Evolutionary conservation across 2,113 vertebrate genomes (phyloP).

Genomic region (Falcunculus frontatus): DNA sequence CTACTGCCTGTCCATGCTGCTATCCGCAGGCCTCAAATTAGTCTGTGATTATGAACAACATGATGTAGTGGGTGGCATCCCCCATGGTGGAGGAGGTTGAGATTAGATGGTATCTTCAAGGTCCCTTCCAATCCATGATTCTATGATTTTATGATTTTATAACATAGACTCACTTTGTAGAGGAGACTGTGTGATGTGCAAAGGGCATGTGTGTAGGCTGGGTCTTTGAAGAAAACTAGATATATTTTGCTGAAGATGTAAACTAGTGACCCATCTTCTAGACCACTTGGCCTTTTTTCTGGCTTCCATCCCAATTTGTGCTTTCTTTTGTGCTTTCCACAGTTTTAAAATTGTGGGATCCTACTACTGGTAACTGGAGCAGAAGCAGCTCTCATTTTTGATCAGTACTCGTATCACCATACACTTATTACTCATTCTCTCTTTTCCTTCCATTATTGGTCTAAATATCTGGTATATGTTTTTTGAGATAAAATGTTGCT

Average conservation of each 20-base stretch:
- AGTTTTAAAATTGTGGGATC: neutral
- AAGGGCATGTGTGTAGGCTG: neutral
- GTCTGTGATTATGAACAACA: neutral
- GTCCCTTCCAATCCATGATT: neutral
- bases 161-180: neutral
- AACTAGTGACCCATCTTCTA: neutral
- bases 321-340: neutral
- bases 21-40: neutral
- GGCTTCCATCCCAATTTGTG: neutral
- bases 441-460: neutral
- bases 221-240: neutral
- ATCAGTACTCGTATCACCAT: neutral
- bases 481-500: neutral
- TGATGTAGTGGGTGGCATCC: neutral
- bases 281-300: neutral
- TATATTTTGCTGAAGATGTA: neutral
- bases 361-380: neutral
- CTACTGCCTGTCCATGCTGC: neutral
- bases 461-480: neutral
- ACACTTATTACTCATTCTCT: neutral
- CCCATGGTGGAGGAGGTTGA: neutral
- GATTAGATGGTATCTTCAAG: neutral
- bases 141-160: neutral
- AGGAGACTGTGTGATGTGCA: neutral
- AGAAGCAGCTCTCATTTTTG: neutral